phyloP scores from a whole-genome alignment of 1,140 invertebrate genomes.

The Halesus radiatus region DNA sequence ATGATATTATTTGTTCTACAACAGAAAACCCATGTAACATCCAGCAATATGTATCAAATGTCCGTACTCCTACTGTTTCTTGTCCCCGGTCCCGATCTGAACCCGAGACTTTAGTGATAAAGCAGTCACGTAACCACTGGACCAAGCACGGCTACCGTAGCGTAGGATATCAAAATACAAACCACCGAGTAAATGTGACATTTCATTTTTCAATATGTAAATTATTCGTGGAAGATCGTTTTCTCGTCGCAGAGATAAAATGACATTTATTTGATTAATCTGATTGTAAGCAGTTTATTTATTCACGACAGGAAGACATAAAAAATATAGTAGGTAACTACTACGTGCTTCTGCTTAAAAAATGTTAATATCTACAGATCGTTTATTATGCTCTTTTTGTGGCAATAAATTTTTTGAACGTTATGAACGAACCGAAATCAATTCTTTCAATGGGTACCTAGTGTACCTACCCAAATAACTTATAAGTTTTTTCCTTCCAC shows the following conservation, averaged over 20 bases:
- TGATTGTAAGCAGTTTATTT: no score
- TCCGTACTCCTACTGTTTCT: slow-evolving; percentile 3
- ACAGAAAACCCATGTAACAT: background rate
- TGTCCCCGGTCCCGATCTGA: slow-evolving; percentile 21
- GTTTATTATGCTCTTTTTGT: no score
- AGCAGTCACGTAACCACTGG: background rate
- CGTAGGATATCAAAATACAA: slow-evolving; percentile 15
- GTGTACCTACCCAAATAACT: no score
- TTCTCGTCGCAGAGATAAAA: background rate
- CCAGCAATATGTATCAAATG: slow-evolving; percentile 15
- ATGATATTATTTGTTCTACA: slow-evolving; percentile 1
- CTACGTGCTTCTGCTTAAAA: no score
- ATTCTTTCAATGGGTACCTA: no score
- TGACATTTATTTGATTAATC: no score
- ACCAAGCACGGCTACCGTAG: background rate
- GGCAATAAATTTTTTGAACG: no score
- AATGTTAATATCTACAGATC: no score
- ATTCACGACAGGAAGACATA: no score
- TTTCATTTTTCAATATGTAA: slow-evolving; percentile 21
- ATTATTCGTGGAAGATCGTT: background rate
- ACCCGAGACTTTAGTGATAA: slow-evolving; percentile 10
- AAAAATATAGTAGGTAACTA: no score
- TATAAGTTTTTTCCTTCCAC: no score
- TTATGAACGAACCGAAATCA: no score
- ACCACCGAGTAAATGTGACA: background rate